Base-by-base conservation (phyloP, 2,113 vertebrate species). In the Bos javanicus region DNA sequence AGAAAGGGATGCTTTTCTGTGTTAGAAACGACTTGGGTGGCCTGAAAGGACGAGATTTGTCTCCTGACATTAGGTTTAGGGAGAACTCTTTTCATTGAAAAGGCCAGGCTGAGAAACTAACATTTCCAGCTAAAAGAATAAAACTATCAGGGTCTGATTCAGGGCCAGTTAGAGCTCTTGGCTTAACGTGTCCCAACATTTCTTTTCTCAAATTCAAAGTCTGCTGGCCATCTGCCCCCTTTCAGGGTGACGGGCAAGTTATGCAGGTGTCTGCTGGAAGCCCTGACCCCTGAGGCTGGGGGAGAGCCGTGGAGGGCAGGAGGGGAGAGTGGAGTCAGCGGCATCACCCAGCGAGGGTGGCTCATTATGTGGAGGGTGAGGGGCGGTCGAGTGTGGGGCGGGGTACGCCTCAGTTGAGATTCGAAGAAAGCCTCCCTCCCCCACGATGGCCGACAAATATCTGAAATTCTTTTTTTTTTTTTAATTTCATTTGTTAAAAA, bases 11-110 rank as follows among this genome's bases (percentile, higher is more conserved):
- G 17, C 62, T 90, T 80, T 52, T 90, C 15, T 95, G 36, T 96
- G 83, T 92, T 46, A 60, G 90, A 87, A 46, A 60, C 88, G 13
- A 33, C 48, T 16, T 90, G 92, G 96, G 91, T 90, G 83, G 83
- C 64, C 95, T 59, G 33, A 71, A 93, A 93, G 94, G 59, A 28
- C 23, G 17, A 56, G 71, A 84, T 87, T 64, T 93, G 84, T 87
- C 59, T 93, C 71, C 92, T 91, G 90, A 50, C 93, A 54, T 85
- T 30, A 87, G 92, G 59, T 48, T 93, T 30, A 60, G 46, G 87
- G 90, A 80, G 59, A 67, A 19, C 57, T 90, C 87, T 81, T 83
- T 91, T 90, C 30, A 71, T 87, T 83, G 78, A 36, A 96, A 97
- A 95, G 85, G 90, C 43, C 94, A 90, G 83, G 39, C 43, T 17